phyloP scores from a whole-genome alignment of 2,888 invertebrate species.

The Patella ulyssiponensis region DNA sequence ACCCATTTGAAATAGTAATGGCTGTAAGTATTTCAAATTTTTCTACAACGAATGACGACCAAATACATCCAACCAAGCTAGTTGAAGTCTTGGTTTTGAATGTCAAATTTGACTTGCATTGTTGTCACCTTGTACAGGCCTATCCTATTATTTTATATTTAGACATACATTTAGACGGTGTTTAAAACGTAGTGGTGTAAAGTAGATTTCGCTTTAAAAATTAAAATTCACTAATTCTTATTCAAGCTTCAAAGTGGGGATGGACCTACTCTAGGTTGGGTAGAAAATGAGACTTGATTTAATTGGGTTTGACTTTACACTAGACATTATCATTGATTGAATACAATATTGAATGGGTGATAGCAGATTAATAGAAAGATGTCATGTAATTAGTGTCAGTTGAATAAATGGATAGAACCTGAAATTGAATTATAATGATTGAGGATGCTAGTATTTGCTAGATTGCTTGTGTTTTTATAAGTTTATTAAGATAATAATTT shows the following conservation, averaged over 20 bases:
- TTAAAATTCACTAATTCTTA: background rate
- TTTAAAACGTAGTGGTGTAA: background rate
- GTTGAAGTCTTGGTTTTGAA: too few relatives aligned
- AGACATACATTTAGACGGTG: slow-evolving; percentile 10
- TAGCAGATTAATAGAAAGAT: too few relatives aligned
- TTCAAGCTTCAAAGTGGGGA: background rate
- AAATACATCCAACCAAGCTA: too few relatives aligned
- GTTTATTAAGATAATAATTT: too few relatives aligned
- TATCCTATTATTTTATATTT: background rate
- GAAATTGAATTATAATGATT: too few relatives aligned
- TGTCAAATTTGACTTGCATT: too few relatives aligned
- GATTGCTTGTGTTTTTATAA: too few relatives aligned
- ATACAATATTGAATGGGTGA: too few relatives aligned
- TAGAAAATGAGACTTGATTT: background rate
- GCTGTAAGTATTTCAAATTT: slow-evolving; percentile 79
- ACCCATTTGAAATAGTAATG: slow-evolving; percentile 96
- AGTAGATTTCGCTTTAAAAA: background rate
- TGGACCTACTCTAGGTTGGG: background rate
- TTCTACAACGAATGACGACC: background rate
- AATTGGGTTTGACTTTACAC: background rate
- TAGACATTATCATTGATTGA: too few relatives aligned
- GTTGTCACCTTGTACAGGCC: background rate
- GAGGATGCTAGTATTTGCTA: too few relatives aligned
- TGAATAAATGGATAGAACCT: too few relatives aligned
- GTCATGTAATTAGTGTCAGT: too few relatives aligned